phyloP scores from a whole-genome alignment of 2,797 vertebrate genomes.

The Gallinago solitaria region DNA sequence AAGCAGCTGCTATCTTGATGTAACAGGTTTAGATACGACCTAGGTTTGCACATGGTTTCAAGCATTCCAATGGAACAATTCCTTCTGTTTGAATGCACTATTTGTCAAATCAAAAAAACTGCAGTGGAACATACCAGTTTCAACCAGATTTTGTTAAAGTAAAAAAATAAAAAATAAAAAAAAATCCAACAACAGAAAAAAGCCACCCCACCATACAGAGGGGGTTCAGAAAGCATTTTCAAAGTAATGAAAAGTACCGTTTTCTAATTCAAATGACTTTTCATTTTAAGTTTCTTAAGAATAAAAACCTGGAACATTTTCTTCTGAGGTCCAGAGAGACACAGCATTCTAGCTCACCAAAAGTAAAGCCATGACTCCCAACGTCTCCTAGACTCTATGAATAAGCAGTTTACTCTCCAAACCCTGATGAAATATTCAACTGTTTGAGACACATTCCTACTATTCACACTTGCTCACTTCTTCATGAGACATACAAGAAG shows the following conservation, averaged over 20 bases:
- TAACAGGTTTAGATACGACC: not conserved
- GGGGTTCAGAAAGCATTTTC: not conserved
- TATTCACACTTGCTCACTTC: not conserved
- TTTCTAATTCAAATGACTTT: not conserved
- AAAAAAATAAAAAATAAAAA: not conserved
- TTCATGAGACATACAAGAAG: not conserved
- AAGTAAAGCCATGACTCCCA: not conserved
- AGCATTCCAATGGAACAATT: not conserved
- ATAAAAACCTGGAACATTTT: not conserved
- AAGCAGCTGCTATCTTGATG: not conserved
- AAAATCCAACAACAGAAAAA: too few species aligned
- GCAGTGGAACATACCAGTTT: not conserved
- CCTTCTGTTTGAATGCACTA: not conserved
- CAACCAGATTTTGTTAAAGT: not conserved
- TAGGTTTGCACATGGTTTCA: not conserved
- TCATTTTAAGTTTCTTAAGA: not conserved
- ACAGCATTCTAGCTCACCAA: not conserved
- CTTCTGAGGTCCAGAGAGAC: not conserved
- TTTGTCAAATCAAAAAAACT: not conserved
- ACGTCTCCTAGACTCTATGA: not conserved
- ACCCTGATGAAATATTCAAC: not conserved
- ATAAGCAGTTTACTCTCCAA: not conserved
- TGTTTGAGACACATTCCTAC: not conserved
- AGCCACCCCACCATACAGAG: not conserved
- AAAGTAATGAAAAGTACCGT: not conserved